Evolutionary conservation across 2,113 vertebrate genomes (phyloP), one percentile per base, ranked within the genome.

Genomic region (Platycercus adscitus): DNA sequence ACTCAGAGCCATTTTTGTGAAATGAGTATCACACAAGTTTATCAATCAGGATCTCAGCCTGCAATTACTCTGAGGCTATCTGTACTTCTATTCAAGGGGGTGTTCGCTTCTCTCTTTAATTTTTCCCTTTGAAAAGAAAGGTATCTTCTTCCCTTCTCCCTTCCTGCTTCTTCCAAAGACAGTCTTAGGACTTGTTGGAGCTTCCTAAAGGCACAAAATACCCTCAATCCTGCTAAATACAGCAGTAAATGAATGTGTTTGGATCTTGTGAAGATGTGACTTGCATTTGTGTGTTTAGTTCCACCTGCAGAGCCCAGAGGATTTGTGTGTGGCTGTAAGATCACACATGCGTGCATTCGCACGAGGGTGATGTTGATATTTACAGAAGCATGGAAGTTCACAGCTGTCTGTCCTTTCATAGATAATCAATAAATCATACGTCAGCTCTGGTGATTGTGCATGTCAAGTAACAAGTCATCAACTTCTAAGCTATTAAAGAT

Each of bases 341-440:
- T 82, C 91, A 77, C 73, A 72, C 47, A 31, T 24, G 39, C 56
- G 17, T 50, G 53, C 93, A 56, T 78, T 95, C 2, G 4, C 71
- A 56, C 66, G 33, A 46, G 46, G 39, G 31, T 14, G 76, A 80
- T 80, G 75, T 16, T 92, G 87, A 53, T 95, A 91, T 72, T 89
- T 91, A 73, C 89, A 93, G 81, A 72, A 80, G 63, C 68, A 65
- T 53, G 11, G 7, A 87, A 95, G 93, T 94, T 95, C 58, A 2
- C 87, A 88, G 87, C 70, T 89, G 46, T 61, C 65, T 17, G 7
- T 87, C 63, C 79, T 77, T 87, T 94, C 63, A 82, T 35, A 82
- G 94, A 28, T 82, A 82, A 96, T 95, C 96, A 73, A 95, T 97
- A 95, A 85, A 85, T 94, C 81, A 91, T 77, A 69, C 1, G 0